Percentiles rank a stretch among this genome's conserved stretches.
Evolutionary conservation across 1,140 invertebrate species (phyloP).

Genomic region (Phortica variegata): DNA sequence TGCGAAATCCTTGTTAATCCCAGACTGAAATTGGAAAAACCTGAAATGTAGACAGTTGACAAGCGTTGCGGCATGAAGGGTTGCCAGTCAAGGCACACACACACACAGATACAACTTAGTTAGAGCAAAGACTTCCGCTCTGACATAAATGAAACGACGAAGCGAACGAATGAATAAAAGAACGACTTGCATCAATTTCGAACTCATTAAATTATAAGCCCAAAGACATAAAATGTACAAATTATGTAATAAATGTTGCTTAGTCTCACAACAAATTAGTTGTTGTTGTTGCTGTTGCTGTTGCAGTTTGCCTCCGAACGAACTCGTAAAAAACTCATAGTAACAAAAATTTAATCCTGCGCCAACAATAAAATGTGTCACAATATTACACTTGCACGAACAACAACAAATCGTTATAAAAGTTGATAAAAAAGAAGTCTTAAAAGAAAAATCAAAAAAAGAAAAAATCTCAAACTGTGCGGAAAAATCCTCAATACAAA

Average conservation of each 20-base stretch:
- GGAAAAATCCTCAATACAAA: neutral
- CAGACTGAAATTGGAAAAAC: constrained; percentile 53
- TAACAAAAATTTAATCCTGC: constrained; percentile 24
- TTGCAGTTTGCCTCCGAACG: constrained; percentile 15
- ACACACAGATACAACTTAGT: too few relatives aligned
- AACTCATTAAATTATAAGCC: constrained; percentile 43
- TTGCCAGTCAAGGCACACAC: too few relatives aligned
- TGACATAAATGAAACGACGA: too few relatives aligned
- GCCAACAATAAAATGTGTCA: constrained; percentile 52
- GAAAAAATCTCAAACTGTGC: neutral
- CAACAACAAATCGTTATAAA: constrained; percentile 29
- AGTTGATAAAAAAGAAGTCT: neutral
- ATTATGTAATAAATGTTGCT: constrained; percentile 48
- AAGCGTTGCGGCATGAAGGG: too few relatives aligned
- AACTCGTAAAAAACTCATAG: constrained; percentile 30
- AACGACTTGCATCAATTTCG: constrained; percentile 5
- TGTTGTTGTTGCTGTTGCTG: constrained; percentile 36
- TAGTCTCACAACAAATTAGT: constrained; percentile 39
- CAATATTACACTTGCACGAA: constrained; percentile 53
- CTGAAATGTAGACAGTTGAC: constrained; percentile 27
- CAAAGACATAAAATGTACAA: constrained; percentile 41
- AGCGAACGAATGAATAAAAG: constrained; percentile 13
- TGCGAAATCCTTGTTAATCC: constrained; percentile 49
- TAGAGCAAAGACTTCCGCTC: too few relatives aligned
- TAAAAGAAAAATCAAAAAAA: constrained; percentile 36